Base-by-base conservation (phyloP, 2,888 invertebrate species). In the Halictus quadricinctus region DNA sequence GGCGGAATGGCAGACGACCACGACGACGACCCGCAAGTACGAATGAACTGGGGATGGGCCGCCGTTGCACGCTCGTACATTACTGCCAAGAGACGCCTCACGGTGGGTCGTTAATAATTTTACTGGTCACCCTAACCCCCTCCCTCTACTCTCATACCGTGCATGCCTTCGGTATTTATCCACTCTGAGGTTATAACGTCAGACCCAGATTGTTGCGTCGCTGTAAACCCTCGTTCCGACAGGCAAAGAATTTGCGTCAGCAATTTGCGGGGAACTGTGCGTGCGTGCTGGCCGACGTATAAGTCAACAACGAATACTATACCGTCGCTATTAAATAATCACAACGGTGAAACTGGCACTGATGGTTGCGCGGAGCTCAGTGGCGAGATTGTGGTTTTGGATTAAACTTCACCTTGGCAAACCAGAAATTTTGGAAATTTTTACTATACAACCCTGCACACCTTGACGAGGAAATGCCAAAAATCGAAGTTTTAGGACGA, bases 101-200 rank as follows among this genome's bases (percentile, higher is more conserved):
- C 85, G 90, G 87, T 88, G 79, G 90, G 88, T 91, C 91, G 90
- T 92, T 93, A 91, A 92, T 92, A 93, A 93, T 92, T 92, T 90
- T 81, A 77, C 84, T 80, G 76, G 73, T 83, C 72, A 36, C 84
- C 36, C 36, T 36, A 3, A 36, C 36, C 76, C 84, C 79, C 36
- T 5, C 36, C 36, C 46, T 2, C n/a, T 58, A 2, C n/a, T n/a
- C 78, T 82, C 88, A 25, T 83, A 72, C 81, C 83, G 78, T 58
- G 84, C 84, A 64, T 75, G 46, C 84, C 79, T 76, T 77, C 75
- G 76, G 85, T 88, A 87, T 85, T 85, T 88, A 83, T 72, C 83
- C 79, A 50, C 82, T 46, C 78, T 73, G 74, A 66, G 86, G 43
- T 87, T 78, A 87, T 84, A 86, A 83, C 83, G 81, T 82, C 50